Percentiles rank a stretch among this genome's conserved stretches.
phyloP scores from a whole-genome alignment of 1,140 invertebrate species.

The Macrobrachium nipponense region DNA sequence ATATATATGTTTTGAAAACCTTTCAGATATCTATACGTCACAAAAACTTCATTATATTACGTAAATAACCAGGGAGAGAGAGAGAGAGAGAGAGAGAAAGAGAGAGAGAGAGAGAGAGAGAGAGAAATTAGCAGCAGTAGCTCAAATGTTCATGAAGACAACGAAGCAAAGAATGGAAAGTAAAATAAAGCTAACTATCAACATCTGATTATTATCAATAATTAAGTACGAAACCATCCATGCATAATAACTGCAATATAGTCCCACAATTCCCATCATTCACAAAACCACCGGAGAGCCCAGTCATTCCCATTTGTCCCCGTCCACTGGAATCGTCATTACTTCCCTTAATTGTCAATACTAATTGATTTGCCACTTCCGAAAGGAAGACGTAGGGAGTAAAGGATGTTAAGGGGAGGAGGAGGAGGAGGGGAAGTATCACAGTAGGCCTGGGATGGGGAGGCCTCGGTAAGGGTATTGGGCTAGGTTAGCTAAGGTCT shows the following conservation, averaged over 20 bases:
- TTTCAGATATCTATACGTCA: too few relatives aligned
- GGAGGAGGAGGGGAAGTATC: neutral
- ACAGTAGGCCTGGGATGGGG: neutral
- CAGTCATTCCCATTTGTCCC: too few relatives aligned
- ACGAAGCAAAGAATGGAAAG: too few relatives aligned
- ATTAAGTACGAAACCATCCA: too few relatives aligned
- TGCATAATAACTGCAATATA: too few relatives aligned
- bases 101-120: neutral
- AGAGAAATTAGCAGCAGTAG: neutral
- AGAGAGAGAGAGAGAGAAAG: neutral
- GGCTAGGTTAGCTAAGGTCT: neutral
- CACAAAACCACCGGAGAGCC: too few relatives aligned
- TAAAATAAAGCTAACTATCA: too few relatives aligned
- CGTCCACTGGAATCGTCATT: neutral
- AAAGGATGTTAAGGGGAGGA: neutral
- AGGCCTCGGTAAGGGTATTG: neutral
- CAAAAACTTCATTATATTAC: too few relatives aligned
- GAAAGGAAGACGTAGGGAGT: neutral
- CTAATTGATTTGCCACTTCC: conserved; percentile 20
- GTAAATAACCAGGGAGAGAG: neutral
- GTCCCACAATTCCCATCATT: too few relatives aligned
- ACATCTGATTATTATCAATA: too few relatives aligned
- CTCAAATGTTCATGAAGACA: too few relatives aligned
- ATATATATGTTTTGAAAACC: too few relatives aligned
- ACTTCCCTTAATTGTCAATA: conserved; percentile 25